A percentile compares a stretch with the other conserved stretches of the same genome.
Evolutionary conservation across 2,888 invertebrate species (phyloP).

Genomic region (Acanthosoma haemorrhoidale): DNA sequence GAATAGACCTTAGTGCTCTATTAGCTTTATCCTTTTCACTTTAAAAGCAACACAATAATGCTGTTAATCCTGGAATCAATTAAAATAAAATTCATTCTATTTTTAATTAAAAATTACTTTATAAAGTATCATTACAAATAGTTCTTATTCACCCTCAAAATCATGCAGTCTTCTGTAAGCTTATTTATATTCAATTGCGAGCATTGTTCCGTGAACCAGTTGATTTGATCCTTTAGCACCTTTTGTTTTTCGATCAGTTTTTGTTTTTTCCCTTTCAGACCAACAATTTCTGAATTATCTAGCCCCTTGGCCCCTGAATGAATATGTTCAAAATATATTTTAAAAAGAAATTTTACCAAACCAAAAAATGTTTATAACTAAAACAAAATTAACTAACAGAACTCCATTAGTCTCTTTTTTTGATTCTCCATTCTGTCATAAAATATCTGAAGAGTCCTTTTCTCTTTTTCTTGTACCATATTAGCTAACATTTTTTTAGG

Average conservation of each 20-base stretch:
- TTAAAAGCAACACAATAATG: too few relatives aligned
- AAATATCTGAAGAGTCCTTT: conserved; percentile 10
- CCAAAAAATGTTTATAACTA: background rate
- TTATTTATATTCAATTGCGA: background rate
- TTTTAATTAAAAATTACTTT: too few relatives aligned
- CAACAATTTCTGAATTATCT: conserved; percentile 8
- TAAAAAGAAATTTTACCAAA: background rate
- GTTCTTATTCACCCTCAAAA: conserved; percentile 18
- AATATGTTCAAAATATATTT: background rate
- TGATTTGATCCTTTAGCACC: conserved; percentile 10
- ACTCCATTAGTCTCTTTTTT: background rate
- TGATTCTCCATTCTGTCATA: conserved; percentile 10
- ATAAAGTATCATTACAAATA: too few relatives aligned
- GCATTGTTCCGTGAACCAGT: conserved; percentile 5
- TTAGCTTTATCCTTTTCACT: too few relatives aligned
- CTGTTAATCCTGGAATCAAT: too few relatives aligned
- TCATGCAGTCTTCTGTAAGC: conserved; percentile 20
- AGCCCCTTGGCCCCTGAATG: background rate
- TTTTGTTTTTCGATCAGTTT: background rate
- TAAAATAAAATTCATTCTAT: too few relatives aligned
- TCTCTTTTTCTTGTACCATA: conserved; percentile 19
- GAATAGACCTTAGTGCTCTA: too few relatives aligned
- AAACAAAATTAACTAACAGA: background rate
- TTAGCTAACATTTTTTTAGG: conserved; percentile 8
- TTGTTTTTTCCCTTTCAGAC: background rate